A percentile compares a stretch with the other conserved stretches of the same genome.
phyloP scores from a whole-genome alignment of 2,888 invertebrate genomes.

The Congeria kusceri region DNA sequence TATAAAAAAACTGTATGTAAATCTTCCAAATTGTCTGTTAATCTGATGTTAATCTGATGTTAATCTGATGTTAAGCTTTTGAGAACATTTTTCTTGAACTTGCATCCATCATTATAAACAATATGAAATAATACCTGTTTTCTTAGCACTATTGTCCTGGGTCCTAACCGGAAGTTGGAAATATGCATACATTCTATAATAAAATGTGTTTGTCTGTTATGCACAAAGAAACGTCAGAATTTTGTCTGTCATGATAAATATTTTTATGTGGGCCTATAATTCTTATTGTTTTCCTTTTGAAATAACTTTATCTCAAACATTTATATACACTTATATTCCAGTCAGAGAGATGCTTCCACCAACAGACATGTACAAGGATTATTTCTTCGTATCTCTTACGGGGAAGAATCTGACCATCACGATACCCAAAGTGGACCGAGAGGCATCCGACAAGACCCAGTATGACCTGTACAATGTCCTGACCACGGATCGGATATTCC shows the following conservation, averaged over 20 bases:
- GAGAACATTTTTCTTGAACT: no score
- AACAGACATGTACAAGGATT: not conserved
- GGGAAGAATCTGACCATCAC: conserved; percentile 40
- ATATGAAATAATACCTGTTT: no score
- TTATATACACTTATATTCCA: not conserved
- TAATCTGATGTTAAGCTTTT: no score
- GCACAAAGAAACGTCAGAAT: no score
- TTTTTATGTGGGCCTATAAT: not conserved
- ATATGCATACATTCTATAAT: no score
- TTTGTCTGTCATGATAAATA: not conserved
- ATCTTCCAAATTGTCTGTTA: no score
- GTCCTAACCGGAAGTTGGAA: no score
- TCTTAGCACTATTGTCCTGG: no score
- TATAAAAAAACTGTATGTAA: no score
- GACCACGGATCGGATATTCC: not conserved
- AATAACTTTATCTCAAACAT: not conserved
- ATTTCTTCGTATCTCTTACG: not conserved
- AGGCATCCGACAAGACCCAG: not conserved
- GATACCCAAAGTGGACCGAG: conserved; percentile 18
- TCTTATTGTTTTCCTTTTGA: not conserved
- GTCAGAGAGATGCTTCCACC: conserved; percentile 4
- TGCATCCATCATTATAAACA: no score
- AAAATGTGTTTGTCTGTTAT: no score
- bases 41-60: no score
- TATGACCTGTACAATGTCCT: not conserved